A percentile compares a stretch with the other conserved stretches of the same genome.
Evolutionary conservation across 1,140 invertebrate species (phyloP).

Genomic region (Rhopalosiphum padi): DNA sequence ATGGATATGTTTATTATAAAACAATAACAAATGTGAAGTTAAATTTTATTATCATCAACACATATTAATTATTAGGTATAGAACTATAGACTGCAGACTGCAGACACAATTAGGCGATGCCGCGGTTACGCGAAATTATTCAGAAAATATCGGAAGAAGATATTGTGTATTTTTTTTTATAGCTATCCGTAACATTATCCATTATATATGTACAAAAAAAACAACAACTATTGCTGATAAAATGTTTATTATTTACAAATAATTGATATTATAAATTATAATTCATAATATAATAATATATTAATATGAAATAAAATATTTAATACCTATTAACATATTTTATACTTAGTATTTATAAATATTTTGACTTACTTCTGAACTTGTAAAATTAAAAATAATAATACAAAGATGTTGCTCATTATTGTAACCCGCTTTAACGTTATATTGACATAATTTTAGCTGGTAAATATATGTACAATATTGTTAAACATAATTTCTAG

Average conservation of each 20-base stretch:
- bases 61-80: too few species aligned
- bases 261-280: background rate
- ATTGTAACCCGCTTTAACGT: background rate
- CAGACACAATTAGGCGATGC: background rate
- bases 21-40: too few species aligned
- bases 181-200: background rate
- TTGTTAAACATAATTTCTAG: too few species aligned
- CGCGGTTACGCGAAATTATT: background rate
- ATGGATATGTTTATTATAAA: too few species aligned
- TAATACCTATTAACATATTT: background rate
- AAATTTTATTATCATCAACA: too few species aligned
- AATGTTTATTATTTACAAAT: constrained; percentile 2
- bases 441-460: background rate
- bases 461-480: background rate
- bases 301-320: too few species aligned
- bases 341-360: background rate
- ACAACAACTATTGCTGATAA: background rate
- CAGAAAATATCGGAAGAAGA: background rate
- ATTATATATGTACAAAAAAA: background rate
- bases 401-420: background rate
- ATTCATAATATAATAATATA: too few species aligned
- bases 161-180: too few species aligned
- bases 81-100: too few species aligned
- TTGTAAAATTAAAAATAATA: background rate
- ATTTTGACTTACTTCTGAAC: background rate